Evolutionary conservation across 2,888 invertebrate species (phyloP).

Genomic region (Synergus laeviventris): DNA sequence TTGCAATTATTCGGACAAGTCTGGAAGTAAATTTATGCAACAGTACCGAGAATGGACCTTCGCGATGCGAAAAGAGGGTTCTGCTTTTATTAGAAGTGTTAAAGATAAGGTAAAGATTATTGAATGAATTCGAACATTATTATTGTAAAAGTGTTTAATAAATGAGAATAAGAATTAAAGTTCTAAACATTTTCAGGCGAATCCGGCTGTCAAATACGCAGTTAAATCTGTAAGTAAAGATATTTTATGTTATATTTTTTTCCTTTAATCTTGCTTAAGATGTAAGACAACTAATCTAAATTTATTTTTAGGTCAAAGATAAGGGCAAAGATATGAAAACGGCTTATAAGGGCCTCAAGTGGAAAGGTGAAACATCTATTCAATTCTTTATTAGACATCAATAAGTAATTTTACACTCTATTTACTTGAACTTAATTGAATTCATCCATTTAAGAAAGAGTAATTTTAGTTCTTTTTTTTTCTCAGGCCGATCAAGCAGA

Average conservation of each 20-base stretch:
- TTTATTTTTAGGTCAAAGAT: conserved; percentile 81
- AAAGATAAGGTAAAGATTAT: conserved; percentile 87
- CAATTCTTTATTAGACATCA: conserved; percentile 4
- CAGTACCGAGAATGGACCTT: conserved; percentile 89
- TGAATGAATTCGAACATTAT: background rate
- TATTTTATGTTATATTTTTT: background rate
- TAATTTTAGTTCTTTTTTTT: too few relatives aligned
- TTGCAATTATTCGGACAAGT: conserved; percentile 83
- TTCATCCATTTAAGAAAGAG: conserved; percentile 20
- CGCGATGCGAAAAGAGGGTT: conserved; percentile 87
- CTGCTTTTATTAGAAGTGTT: conserved; percentile 90
- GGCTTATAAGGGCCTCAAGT: conserved; percentile 86
- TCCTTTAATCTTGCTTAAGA: background rate
- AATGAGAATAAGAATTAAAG: conserved; percentile 40
- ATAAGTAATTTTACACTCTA: background rate
- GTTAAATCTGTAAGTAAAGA: conserved; percentile 92
- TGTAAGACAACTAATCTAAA: conserved; percentile 17
- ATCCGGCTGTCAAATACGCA: conserved; percentile 95
- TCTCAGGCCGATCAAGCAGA: conserved; percentile 69
- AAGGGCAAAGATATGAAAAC: conserved; percentile 86
- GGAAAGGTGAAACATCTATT: conserved; percentile 76
- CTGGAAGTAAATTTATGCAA: conserved; percentile 81
- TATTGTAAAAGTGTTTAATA: background rate
- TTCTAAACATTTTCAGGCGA: conserved; percentile 83
- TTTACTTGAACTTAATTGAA: background rate